Evolutionary conservation across 2,797 vertebrate species (phyloP).

Genomic region (Odontamblyopus lacepedii): DNA sequence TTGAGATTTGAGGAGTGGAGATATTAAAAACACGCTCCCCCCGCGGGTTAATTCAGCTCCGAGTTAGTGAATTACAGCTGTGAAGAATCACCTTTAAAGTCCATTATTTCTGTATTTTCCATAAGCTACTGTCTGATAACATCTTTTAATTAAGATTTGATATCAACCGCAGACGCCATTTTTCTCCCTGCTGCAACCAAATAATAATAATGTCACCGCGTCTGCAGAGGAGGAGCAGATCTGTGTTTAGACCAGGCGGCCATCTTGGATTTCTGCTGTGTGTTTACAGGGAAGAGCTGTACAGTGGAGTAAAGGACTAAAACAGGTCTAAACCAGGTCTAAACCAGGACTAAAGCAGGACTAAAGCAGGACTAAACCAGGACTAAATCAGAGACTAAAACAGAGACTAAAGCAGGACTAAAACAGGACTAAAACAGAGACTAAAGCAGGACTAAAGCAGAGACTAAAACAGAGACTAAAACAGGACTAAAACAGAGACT

Average conservation of each 20-base stretch:
- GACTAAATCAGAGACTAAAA: too few relatives aligned
- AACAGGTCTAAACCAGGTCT: too few relatives aligned
- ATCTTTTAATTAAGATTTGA: slow-evolving; percentile 83
- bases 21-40: slow-evolving; percentile 77
- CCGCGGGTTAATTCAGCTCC: slow-evolving; percentile 60
- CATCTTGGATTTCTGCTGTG: slow-evolving; percentile 45
- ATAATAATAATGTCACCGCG: background rate
- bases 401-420: too few relatives aligned
- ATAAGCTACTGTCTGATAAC: slow-evolving; percentile 67
- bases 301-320: background rate
- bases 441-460: too few relatives aligned
- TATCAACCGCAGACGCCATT: slow-evolving; percentile 51
- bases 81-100: slow-evolving; percentile 72
- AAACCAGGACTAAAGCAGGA: too few relatives aligned
- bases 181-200: slow-evolving; percentile 20
- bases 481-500: too few relatives aligned
- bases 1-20: slow-evolving; percentile 57
- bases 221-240: slow-evolving; percentile 40
- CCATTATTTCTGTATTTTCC: slow-evolving; percentile 72
- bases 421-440: too few relatives aligned
- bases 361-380: too few relatives aligned
- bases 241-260: slow-evolving; percentile 56
- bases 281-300: slow-evolving; percentile 43
- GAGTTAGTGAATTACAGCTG: slow-evolving; percentile 61
- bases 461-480: too few relatives aligned